These are phyloP conservation scores for Erpetoichthys calabaricus DNA, from an alignment of 2,797 vertebrate species.

Conservation along the genomic window DNA sequence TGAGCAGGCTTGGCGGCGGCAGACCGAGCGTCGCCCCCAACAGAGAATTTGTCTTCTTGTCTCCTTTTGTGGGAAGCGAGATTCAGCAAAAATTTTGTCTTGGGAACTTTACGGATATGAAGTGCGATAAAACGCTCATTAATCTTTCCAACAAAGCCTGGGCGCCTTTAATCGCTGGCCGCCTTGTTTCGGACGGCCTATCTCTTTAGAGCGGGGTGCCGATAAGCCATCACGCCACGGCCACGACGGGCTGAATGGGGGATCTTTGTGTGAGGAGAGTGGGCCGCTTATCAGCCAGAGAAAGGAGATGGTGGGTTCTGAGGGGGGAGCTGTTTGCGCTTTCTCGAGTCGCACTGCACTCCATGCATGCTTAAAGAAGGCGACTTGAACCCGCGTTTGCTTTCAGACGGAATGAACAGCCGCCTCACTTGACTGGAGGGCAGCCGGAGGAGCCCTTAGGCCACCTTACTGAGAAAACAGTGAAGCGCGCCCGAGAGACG, in stretches of 20 bases:
- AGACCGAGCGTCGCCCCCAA: conserved; percentile 37
- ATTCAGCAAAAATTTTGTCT: conserved; percentile 53
- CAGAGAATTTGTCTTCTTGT: conserved; percentile 57
- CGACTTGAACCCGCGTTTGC: conserved; percentile 62
- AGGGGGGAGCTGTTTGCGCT: no score
- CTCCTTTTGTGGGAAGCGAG: conserved; percentile 55
- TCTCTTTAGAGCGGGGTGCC: conserved; percentile 44
- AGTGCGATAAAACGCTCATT: conserved; percentile 46
- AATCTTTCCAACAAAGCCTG: conserved; percentile 60
- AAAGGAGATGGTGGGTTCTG: conserved; percentile 64
- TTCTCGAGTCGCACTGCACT: conserved; percentile 66
- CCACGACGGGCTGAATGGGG: conserved; percentile 55
- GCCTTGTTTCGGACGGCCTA: conserved; percentile 42
- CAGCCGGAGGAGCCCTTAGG: conserved; percentile 55
- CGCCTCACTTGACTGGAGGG: no score
- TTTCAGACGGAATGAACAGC: conserved; percentile 18
- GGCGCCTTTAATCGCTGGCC: conserved; percentile 38
- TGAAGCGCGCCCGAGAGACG: no score
- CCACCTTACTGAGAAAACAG: conserved; percentile 23
- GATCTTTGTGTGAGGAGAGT: conserved; percentile 46
- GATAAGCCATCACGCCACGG: conserved; percentile 64
- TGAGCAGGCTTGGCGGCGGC: conserved; percentile 61
- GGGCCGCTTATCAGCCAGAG: conserved; percentile 54
- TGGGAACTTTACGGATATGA: conserved; percentile 41
- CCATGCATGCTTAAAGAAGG: conserved; percentile 63